These are phyloP conservation scores for Peromyscus aztecus DNA, from an alignment of 2,797 vertebrate species.

Conservation along the genomic window DNA sequence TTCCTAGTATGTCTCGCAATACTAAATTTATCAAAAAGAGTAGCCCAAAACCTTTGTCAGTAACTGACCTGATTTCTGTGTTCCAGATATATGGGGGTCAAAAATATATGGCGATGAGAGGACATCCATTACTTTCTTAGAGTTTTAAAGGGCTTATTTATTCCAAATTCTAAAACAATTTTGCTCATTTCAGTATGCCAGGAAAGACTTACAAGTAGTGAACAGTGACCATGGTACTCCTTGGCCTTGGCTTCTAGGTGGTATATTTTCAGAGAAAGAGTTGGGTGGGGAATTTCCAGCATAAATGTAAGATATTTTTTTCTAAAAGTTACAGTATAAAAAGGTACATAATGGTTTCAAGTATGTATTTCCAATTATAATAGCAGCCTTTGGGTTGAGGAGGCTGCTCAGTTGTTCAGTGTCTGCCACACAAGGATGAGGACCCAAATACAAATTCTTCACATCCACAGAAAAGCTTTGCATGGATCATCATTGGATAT, in stretches of 20 bases:
- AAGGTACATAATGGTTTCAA: background rate
- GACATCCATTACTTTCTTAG: background rate
- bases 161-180: background rate
- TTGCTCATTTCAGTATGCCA: background rate
- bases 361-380: background rate
- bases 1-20: background rate
- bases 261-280: background rate
- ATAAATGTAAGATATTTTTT: background rate
- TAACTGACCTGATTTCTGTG: background rate
- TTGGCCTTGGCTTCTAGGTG: background rate
- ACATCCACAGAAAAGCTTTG: background rate
- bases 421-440: background rate
- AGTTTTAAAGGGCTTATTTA: background rate
- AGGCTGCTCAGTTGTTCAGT: background rate
- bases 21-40: background rate
- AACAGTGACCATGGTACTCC: background rate
- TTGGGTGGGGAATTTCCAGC: background rate
- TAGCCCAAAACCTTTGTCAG: background rate
- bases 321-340: background rate
- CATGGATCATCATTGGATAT: background rate
- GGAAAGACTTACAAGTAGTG: background rate
- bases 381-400: fast-evolving
- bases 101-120: background rate
- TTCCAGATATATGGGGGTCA: background rate
- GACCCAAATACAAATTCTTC: background rate